A percentile compares a stretch with the other conserved stretches of the same genome.
Conservation (phyloP, 2,888 invertebrate species). For the Coelogynopora nodosa region DNA sequence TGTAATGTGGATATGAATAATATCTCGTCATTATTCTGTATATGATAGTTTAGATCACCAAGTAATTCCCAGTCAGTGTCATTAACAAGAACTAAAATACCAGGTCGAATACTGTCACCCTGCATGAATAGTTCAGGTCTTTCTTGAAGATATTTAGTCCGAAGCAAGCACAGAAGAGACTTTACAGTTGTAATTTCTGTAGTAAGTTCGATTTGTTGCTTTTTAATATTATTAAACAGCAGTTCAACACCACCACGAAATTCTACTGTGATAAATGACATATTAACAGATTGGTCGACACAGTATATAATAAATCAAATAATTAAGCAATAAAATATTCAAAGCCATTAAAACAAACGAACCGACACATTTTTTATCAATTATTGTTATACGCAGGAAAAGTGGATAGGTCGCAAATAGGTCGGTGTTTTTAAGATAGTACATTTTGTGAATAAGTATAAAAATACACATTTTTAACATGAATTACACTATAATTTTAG, state of each 20-base stretch:
- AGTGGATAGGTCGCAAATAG: too few relatives aligned
- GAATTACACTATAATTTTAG: too few relatives aligned
- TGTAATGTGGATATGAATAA: conserved; percentile 65
- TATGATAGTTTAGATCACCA: conserved; percentile 63
- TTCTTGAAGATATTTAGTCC: conserved; percentile 75
- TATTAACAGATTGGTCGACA: background rate
- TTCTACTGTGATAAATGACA: conserved; percentile 36
- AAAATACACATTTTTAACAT: too few relatives aligned
- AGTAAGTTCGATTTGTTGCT: conserved; percentile 69
- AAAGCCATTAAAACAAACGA: too few relatives aligned
- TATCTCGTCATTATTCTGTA: conserved; percentile 61
- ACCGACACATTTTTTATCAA: too few relatives aligned
- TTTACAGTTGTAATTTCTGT: conserved; percentile 65
- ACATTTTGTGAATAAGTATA: too few relatives aligned
- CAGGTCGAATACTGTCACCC: conserved; percentile 69
- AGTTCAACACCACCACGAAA: conserved; percentile 82
- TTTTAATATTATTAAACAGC: conserved; percentile 78
- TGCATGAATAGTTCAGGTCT: conserved; percentile 69
- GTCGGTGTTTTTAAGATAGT: too few relatives aligned
- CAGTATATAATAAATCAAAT: background rate
- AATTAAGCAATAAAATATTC: background rate
- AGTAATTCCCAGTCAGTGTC: conserved; percentile 89
- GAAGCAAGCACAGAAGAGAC: conserved; percentile 74
- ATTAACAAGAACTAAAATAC: conserved; percentile 86
- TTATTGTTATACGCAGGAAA: too few relatives aligned